Conservation (phyloP, 1,140 invertebrate genomes). For the Danaus melanippus region DNA sequence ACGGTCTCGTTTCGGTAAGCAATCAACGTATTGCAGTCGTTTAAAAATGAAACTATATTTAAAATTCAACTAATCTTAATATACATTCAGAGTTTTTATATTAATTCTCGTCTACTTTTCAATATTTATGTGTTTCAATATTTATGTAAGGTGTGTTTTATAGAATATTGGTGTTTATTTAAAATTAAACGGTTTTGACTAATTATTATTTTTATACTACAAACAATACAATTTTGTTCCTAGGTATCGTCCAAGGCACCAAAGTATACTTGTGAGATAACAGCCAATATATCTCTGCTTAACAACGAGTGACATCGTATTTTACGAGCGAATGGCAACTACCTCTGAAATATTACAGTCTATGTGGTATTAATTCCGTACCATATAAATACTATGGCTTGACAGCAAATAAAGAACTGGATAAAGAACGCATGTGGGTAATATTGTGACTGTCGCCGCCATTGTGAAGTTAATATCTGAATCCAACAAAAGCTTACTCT, state of each 20-base stretch:
- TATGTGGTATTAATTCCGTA: constrained; percentile 38
- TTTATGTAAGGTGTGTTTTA: too few relatives aligned
- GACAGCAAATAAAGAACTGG: constrained; percentile 51
- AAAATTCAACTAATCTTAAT: too few relatives aligned
- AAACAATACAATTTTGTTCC: too few relatives aligned
- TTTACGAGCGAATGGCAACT: constrained; percentile 20
- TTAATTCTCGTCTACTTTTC: too few relatives aligned
- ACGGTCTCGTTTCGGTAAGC: too few relatives aligned
- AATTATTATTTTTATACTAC: too few relatives aligned
- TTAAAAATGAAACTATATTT: too few relatives aligned
- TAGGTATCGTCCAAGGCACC: background rate
- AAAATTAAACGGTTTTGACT: too few relatives aligned
- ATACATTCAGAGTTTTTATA: too few relatives aligned
- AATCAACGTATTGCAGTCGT: too few relatives aligned
- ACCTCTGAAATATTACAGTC: constrained; percentile 17
- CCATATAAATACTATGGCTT: constrained; percentile 43
- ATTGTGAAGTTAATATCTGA: constrained; percentile 59
- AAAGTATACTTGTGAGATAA: constrained; percentile 4
- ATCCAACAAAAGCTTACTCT: constrained; percentile 53
- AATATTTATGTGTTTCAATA: too few relatives aligned
- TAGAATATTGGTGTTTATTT: too few relatives aligned
- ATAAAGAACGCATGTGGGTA: constrained; percentile 46
- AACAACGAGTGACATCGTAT: constrained; percentile 16
- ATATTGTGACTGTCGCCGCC: constrained; percentile 61
- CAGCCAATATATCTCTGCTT: constrained; percentile 15